Evolutionary conservation across 2,888 invertebrate genomes (phyloP).

Genomic region (Strigamia crassipes): DNA sequence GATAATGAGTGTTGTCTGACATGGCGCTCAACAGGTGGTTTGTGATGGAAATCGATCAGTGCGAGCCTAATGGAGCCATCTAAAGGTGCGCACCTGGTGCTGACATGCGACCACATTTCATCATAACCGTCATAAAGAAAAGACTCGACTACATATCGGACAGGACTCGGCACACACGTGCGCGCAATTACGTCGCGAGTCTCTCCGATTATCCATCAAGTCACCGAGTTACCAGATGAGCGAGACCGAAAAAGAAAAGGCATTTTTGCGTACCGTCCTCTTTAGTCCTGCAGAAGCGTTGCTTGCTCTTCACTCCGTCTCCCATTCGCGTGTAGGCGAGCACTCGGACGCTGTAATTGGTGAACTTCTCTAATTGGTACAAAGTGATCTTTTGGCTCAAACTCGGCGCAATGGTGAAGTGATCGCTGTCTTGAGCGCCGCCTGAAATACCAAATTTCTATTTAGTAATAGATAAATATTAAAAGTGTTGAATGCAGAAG

Average conservation of each 20-base stretch:
- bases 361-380: slow-evolving; percentile 78
- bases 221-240: not conserved
- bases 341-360: slow-evolving; percentile 85
- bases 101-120: slow-evolving; percentile 31
- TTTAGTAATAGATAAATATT: not conserved
- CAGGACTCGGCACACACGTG: not conserved
- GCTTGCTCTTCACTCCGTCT: slow-evolving; percentile 76
- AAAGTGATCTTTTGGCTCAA: slow-evolving; percentile 69
- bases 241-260: too few species aligned
- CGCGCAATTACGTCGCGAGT: not conserved
- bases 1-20: not conserved
- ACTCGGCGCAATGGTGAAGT: not conserved
- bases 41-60: not conserved
- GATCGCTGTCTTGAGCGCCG: slow-evolving; percentile 18
- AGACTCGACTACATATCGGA: not conserved
- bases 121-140: slow-evolving; percentile 13
- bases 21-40: not conserved
- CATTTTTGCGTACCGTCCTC: slow-evolving; percentile 76
- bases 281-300: slow-evolving; percentile 79
- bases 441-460: not conserved
- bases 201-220: not conserved
- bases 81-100: not conserved
- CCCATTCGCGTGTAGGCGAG: slow-evolving; percentile 83
- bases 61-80: slow-evolving; percentile 17
- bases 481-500: not conserved